Evolutionary conservation across 2,888 invertebrate species (phyloP).

Genomic region (Drosophila stalkeri): DNA sequence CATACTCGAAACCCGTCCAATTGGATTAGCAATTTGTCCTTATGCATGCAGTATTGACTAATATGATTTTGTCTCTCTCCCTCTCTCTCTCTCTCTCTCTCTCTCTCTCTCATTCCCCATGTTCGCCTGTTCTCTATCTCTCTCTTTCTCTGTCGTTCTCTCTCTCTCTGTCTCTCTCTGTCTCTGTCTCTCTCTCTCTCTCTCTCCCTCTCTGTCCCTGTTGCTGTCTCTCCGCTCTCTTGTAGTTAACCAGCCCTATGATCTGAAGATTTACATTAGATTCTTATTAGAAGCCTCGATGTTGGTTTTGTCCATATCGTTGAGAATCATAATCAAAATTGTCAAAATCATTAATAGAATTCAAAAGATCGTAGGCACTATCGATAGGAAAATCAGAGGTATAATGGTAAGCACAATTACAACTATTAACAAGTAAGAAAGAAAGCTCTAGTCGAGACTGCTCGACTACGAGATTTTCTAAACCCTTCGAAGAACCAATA

Average conservation of each 20-base stretch:
- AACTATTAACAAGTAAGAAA: neutral
- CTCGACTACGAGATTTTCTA: too few species aligned
- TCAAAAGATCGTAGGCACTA: constrained; percentile 82
- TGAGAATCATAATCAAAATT: constrained; percentile 84
- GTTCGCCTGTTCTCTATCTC: constrained; percentile 30
- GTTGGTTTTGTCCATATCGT: constrained; percentile 84
- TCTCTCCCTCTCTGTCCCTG: constrained; percentile 37
- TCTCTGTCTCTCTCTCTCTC: constrained; percentile 35
- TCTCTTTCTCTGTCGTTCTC: constrained; percentile 38
- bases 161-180: constrained; percentile 46
- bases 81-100: constrained; percentile 53
- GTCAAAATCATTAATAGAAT: constrained; percentile 84
- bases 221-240: constrained; percentile 54
- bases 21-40: neutral
- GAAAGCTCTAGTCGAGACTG: too few species aligned
- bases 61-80: constrained; percentile 22
- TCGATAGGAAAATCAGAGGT: constrained; percentile 83
- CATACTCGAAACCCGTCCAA: neutral
- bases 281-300: constrained; percentile 84
- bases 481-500: too few species aligned
- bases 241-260: constrained; percentile 80
- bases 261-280: constrained; percentile 82
- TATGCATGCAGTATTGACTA: constrained; percentile 30
- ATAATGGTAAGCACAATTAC: constrained; percentile 80
- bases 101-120: constrained; percentile 40